A percentile compares a stretch with the other conserved stretches of the same genome.
Evolutionary conservation across 2,113 vertebrate species (phyloP).

Genomic region (Nyctereutes procyonoides): DNA sequence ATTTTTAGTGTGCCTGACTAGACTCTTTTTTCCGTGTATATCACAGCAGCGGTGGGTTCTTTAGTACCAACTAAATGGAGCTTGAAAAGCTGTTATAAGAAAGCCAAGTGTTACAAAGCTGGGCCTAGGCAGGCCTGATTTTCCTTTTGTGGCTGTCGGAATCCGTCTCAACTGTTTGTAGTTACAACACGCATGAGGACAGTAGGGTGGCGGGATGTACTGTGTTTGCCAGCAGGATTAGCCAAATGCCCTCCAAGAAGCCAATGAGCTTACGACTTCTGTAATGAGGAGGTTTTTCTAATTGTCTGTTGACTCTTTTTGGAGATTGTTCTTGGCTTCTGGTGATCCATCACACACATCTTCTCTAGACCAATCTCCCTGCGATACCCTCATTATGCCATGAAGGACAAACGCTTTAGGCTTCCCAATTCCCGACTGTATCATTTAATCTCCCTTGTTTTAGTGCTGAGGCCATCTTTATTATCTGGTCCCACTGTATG

Average conservation of each 20-base stretch:
- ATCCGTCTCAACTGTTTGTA: not conserved
- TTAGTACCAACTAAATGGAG: constrained; percentile 57
- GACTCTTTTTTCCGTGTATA: constrained; percentile 53
- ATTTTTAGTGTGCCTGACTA: constrained; percentile 26
- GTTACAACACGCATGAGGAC: not conserved
- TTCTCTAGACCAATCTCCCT: not conserved
- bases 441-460: not conserved
- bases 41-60: not conserved
- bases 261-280: not conserved
- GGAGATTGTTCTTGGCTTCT: not conserved
- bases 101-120: constrained; percentile 49
- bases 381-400: not conserved
- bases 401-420: not conserved
- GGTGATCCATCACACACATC: not conserved
- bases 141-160: not conserved
- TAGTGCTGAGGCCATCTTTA: not conserved
- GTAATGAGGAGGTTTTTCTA: not conserved
- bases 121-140: not conserved
- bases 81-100: constrained; percentile 32
- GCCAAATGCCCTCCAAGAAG: not conserved
- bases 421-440: not conserved
- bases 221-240: not conserved
- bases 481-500: not conserved
- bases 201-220: not conserved
- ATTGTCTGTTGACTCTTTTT: not conserved